A percentile compares a stretch with the other conserved stretches of the same genome.
phyloP scores from a whole-genome alignment of 2,888 invertebrate genomes.

The Serripes groenlandicus region DNA sequence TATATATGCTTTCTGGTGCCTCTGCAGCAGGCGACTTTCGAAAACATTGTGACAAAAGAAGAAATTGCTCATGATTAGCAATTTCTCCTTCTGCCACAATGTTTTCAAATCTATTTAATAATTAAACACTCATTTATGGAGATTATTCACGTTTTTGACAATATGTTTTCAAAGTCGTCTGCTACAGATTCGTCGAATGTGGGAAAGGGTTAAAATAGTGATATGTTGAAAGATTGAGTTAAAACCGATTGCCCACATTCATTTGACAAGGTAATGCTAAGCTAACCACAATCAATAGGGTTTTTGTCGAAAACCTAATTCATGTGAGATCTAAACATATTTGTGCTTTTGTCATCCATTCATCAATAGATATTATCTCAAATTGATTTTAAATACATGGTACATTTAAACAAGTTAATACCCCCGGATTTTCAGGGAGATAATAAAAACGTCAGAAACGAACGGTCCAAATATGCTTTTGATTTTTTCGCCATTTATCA shows the following conservation, averaged over 20 bases:
- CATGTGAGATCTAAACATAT: conserved; percentile 5
- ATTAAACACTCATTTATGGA: too few relatives aligned
- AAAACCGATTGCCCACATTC: background rate
- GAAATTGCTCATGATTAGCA: background rate
- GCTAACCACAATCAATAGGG: conserved; percentile 4
- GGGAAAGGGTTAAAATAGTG: too few relatives aligned
- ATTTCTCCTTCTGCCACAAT: background rate
- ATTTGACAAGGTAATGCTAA: conserved; percentile 15
- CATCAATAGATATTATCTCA: conserved; percentile 20
- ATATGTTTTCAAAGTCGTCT: too few relatives aligned
- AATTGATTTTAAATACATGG: conserved; percentile 15
- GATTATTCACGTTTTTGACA: too few relatives aligned
- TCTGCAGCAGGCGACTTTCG: background rate
- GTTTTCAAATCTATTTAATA: background rate
- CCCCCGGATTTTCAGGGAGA: background rate
- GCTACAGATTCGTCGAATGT: too few relatives aligned
- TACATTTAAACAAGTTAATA: conserved; percentile 17
- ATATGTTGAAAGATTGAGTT: too few relatives aligned
- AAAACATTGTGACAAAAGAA: background rate
- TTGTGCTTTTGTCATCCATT: conserved; percentile 3
- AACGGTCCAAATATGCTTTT: background rate
- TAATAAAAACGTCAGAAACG: background rate
- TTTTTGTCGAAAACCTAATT: conserved; percentile 22
- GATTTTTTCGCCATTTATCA: too few relatives aligned
- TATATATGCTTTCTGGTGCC: background rate